Base-by-base conservation (phyloP, 2,888 invertebrate genomes). In the Drosophila mercatorum region DNA sequence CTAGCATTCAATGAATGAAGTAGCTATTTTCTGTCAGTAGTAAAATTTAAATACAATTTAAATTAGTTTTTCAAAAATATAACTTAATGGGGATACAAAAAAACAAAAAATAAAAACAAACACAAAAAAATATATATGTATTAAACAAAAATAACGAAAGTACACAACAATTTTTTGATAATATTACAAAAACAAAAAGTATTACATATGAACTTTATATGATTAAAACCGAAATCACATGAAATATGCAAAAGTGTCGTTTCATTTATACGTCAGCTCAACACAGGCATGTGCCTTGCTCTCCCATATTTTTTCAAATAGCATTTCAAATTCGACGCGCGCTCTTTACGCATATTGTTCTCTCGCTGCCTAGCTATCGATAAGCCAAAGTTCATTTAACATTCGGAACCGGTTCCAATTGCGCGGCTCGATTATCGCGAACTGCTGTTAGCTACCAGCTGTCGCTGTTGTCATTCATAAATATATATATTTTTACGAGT, bases 21-120 rank as follows among this genome's bases (percentile, higher is more conserved):
- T 65, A 78, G 70, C 67, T 71, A 70, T 84, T 80, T 89, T 81
- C 68, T 75, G 78, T 84, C 75, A 80, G 89, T 89, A 84, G 84
- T 80, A 61, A 87, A 84, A 84, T 84, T 84, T 44, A 68, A 86
- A 80, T 58, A 72, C 49, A 72, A 85, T 58, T 76, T 72, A 84
- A 75, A 57, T 79, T 87, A 89, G 88, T 79, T 81, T 84, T 87
- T 84, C 89, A 47, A 68, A 64, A 75, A 51, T 53, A 56, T 34
- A 70, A 47, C 43, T 46, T 53, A 68, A 58, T 34, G 63, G 47
- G 66, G 62, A 73, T 62, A 57, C 49, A 56, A 26, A 57, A 36
- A 17, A 17, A 41, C n/a, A 41, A 31, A 2, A 43, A 52, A 56
- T 1, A 22, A 22, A 22, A 22, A 22, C 22, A 22, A 22, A 22